These are phyloP conservation scores for Bombyx mandarina DNA, from an alignment of 1,140 invertebrate genomes.

Conservation along the genomic window DNA sequence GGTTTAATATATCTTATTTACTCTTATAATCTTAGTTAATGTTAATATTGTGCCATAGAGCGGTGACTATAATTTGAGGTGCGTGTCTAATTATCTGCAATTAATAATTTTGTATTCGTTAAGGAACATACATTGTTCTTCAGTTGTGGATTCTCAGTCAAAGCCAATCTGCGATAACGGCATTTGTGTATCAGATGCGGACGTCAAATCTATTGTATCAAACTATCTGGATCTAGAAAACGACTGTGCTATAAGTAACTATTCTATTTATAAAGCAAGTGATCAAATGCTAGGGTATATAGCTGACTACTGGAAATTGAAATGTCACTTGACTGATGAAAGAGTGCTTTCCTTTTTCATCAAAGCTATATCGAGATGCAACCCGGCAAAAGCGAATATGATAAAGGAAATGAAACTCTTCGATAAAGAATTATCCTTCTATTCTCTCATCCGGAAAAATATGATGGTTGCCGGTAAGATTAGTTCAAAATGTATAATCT, in stretches of 20 bases:
- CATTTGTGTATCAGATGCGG: slow-evolving; percentile 29
- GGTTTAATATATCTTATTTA: too few species aligned
- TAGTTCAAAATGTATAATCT: neutral
- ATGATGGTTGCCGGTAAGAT: slow-evolving; percentile 31
- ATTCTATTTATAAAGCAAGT: slow-evolving; percentile 33
- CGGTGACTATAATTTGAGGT: too few species aligned
- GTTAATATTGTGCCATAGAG: too few species aligned
- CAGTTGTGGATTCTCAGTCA: too few species aligned
- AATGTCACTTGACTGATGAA: slow-evolving; percentile 21
- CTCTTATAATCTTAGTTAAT: too few species aligned
- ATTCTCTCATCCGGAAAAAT: slow-evolving; percentile 29
- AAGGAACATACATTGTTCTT: too few species aligned
- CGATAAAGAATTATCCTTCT: slow-evolving; percentile 46
- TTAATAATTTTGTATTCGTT: too few species aligned
- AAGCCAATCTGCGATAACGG: too few species aligned
- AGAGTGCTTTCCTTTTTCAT: slow-evolving; percentile 41
- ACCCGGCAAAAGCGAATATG: slow-evolving; percentile 48
- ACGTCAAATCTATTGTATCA: slow-evolving; percentile 32
- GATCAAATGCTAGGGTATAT: slow-evolving; percentile 57
- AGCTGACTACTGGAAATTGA: slow-evolving; percentile 50
- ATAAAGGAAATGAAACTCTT: slow-evolving; percentile 42
- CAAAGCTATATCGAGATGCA: slow-evolving; percentile 43
- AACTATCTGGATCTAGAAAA: slow-evolving; percentile 19
- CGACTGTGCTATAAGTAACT: slow-evolving; percentile 21
- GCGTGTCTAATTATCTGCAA: too few species aligned